A percentile compares a stretch with the other conserved stretches of the same genome.
These are phyloP conservation scores for Strix occidentalis DNA, from an alignment of 2,797 vertebrate species.

Conservation along the genomic window DNA sequence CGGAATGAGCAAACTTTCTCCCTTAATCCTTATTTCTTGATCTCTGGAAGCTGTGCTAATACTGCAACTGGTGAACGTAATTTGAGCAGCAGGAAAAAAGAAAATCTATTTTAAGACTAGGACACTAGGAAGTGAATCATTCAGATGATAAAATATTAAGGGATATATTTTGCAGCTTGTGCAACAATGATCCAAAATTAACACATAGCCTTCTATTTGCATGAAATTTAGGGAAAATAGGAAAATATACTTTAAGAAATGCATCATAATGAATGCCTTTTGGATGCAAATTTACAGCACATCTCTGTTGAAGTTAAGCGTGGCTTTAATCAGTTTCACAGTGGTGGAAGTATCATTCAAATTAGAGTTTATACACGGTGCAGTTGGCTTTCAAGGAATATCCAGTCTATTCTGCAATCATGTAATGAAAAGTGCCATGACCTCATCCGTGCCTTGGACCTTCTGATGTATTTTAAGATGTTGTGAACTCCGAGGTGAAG, in stretches of 20 bases:
- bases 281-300: not conserved
- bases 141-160: not conserved
- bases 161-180: not conserved
- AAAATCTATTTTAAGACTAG: not conserved
- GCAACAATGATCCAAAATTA: not conserved
- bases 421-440: not conserved
- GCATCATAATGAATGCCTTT: not conserved
- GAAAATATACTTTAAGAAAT: not conserved
- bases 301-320: not conserved
- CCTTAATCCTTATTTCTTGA: not conserved
- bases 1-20: not conserved
- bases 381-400: not conserved
- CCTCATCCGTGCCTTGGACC: not conserved
- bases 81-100: not conserved
- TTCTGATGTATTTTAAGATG: not conserved
- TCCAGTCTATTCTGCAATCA: not conserved
- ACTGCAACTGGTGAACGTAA: not conserved
- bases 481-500: not conserved
- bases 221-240: not conserved
- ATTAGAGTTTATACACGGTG: not conserved
- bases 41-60: not conserved
- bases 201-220: not conserved
- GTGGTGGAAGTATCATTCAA: not conserved
- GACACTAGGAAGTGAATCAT: not conserved
- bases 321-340: not conserved